These are phyloP conservation scores for Lota lota DNA, from an alignment of 2,113 vertebrate species.

Conservation along the genomic window DNA sequence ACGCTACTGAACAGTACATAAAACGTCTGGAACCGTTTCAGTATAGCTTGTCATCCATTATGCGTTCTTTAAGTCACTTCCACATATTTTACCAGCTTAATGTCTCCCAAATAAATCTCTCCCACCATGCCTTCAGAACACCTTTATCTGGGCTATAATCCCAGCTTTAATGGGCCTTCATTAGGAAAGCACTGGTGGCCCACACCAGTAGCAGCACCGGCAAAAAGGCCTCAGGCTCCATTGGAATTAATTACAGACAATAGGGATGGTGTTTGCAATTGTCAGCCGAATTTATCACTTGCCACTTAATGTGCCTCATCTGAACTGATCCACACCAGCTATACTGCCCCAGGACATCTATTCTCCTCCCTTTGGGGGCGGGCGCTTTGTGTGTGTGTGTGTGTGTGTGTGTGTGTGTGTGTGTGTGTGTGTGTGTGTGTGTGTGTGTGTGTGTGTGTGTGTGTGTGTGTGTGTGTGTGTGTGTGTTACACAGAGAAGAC, in stretches of 20 bases:
- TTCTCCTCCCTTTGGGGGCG: conserved; percentile 54
- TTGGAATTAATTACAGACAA: conserved; percentile 99
- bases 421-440: conserved; percentile 8
- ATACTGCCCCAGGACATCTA: conserved; percentile 75
- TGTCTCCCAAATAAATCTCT: conserved; percentile 43
- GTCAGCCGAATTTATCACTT: conserved; percentile 98
- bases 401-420: conserved; percentile 19
- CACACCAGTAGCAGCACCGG: conserved; percentile 81
- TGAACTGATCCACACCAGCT: conserved; percentile 83
- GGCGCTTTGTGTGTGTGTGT: conserved; percentile 26
- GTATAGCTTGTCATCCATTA: conserved; percentile 19
- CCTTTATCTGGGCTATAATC: conserved; percentile 82
- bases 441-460: conserved; percentile 11
- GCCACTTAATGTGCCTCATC: conserved; percentile 96
- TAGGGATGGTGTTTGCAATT: conserved; percentile 93
- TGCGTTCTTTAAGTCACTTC: conserved; percentile 40
- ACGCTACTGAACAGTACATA: too few relatives aligned
- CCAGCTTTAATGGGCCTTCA: conserved; percentile 89
- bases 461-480: conserved; percentile 24
- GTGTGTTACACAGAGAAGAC: conserved; percentile 39
- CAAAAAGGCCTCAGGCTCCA: conserved; percentile 85
- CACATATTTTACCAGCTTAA: conserved; percentile 28
- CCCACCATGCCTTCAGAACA: conserved; percentile 47
- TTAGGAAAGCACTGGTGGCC: conserved; percentile 85
- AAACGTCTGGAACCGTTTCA: too few relatives aligned